These are phyloP conservation scores for Periophthalmus modestus DNA, from an alignment of 2,113 vertebrate genomes.

Conservation along the genomic window DNA sequence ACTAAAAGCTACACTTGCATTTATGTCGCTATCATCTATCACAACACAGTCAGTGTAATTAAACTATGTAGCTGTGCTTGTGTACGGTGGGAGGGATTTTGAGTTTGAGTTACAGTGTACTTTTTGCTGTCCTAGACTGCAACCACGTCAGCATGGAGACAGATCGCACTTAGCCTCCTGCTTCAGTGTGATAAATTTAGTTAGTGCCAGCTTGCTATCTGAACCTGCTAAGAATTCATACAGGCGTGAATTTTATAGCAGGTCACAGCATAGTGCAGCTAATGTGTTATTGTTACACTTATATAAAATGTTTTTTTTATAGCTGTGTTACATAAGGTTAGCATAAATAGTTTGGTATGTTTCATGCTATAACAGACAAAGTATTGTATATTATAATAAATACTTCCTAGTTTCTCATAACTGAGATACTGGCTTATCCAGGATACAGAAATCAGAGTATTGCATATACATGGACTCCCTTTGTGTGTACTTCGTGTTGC, in stretches of 20 bases:
- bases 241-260: not conserved
- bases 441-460: no score
- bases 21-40: constrained; percentile 21
- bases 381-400: not conserved
- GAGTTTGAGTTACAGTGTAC: constrained; percentile 22
- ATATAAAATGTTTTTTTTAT: not conserved
- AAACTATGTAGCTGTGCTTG: not conserved
- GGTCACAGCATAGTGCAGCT: constrained; percentile 15
- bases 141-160: constrained; percentile 39
- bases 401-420: not conserved
- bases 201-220: constrained; percentile 20
- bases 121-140: constrained; percentile 20
- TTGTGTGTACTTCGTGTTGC: not conserved
- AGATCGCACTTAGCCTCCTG: constrained; percentile 39
- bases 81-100: not conserved
- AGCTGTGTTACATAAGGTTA: not conserved
- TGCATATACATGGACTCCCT: no score
- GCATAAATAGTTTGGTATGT: not conserved
- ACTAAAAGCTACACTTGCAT: constrained; percentile 14
- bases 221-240: not conserved
- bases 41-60: constrained; percentile 13
- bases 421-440: no score
- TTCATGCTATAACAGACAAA: not conserved
- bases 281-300: constrained; percentile 5
- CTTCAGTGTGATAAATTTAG: constrained; percentile 50